phyloP scores from a whole-genome alignment of 2,113 vertebrate genomes.

The Plectropomus leopardus region DNA sequence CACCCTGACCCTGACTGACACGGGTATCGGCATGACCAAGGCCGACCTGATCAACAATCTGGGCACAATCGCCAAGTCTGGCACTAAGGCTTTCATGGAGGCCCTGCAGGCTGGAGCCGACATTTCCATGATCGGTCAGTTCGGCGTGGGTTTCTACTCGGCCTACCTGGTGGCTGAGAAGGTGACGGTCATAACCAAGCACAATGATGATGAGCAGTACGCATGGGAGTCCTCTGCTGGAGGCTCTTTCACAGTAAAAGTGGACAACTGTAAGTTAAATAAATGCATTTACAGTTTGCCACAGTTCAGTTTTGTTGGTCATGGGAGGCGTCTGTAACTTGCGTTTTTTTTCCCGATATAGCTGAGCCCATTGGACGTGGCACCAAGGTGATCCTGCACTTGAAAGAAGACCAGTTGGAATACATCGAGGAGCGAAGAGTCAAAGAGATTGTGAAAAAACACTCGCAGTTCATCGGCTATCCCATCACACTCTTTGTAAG shows the following conservation, averaged over 20 bases:
- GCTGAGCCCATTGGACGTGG: slow-evolving; percentile 84
- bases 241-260: slow-evolving; percentile 86
- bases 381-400: slow-evolving; percentile 85
- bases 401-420: slow-evolving; percentile 88
- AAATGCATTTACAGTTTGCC: no score
- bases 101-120: slow-evolving; percentile 88
- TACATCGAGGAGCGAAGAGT: slow-evolving; percentile 85
- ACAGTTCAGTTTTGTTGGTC: no score
- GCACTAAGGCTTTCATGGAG: slow-evolving; percentile 90
- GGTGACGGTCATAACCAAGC: slow-evolving; percentile 87
- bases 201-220: slow-evolving; percentile 89
- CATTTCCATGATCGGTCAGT: slow-evolving; percentile 90
- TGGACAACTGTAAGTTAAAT: slow-evolving; percentile 78
- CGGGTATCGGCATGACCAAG: slow-evolving; percentile 89
- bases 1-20: slow-evolving; percentile 84
- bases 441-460: slow-evolving; percentile 89
- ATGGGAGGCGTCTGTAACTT: background rate
- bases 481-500: slow-evolving; percentile 89
- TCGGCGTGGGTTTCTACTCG: slow-evolving; percentile 89
- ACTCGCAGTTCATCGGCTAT: slow-evolving; percentile 90
- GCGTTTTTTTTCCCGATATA: slow-evolving; percentile 32
- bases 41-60: slow-evolving; percentile 89
- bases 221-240: slow-evolving; percentile 88
- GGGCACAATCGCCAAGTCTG: slow-evolving; percentile 88
- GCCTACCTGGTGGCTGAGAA: slow-evolving; percentile 88